phyloP scores from a whole-genome alignment of 2,113 vertebrate species.

The Ageneiosus marmoratus region DNA sequence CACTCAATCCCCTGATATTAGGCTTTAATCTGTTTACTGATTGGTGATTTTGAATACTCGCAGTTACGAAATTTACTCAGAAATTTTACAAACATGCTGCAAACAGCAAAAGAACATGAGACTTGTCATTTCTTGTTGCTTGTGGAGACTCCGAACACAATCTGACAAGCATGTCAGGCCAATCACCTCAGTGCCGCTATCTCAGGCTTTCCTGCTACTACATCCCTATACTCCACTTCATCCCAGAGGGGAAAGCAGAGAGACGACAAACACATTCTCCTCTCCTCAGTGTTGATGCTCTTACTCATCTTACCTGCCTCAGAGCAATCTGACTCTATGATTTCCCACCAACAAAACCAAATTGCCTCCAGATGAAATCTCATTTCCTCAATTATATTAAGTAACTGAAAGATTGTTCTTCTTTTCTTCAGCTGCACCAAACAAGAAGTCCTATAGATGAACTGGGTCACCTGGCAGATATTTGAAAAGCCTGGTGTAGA shows the following conservation, averaged over 20 bases:
- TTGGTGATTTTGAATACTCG: slow-evolving; percentile 19
- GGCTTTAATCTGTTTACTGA: not conserved
- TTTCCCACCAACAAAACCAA: slow-evolving; percentile 28
- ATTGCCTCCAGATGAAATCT: slow-evolving; percentile 17
- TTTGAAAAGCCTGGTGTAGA: slow-evolving; percentile 68
- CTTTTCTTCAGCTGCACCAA: slow-evolving; percentile 27
- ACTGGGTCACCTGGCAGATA: slow-evolving; percentile 72
- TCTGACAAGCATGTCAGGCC: slow-evolving; percentile 52
- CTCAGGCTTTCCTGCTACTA: slow-evolving; percentile 39
- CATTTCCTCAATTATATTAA: slow-evolving; percentile 37
- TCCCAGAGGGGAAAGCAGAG: slow-evolving; percentile 40
- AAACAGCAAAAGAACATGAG: slow-evolving; percentile 9
- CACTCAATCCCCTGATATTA: not conserved
- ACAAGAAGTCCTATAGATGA: slow-evolving; percentile 64
- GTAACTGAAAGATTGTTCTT: slow-evolving; percentile 23
- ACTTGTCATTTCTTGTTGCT: slow-evolving; percentile 45
- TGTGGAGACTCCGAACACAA: slow-evolving; percentile 40
- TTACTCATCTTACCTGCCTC: slow-evolving; percentile 10
- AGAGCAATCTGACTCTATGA: slow-evolving; percentile 3
- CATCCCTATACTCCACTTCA: slow-evolving; percentile 25
- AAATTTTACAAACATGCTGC: slow-evolving; percentile 33
- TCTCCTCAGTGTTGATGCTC: not conserved
- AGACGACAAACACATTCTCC: slow-evolving; percentile 22
- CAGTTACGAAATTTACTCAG: slow-evolving; percentile 26
- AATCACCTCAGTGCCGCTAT: slow-evolving; percentile 48